Evolutionary conservation across 2,113 vertebrate species (phyloP), one percentile per base, ranked within the genome.

Genomic region (Antigone vipio): DNA sequence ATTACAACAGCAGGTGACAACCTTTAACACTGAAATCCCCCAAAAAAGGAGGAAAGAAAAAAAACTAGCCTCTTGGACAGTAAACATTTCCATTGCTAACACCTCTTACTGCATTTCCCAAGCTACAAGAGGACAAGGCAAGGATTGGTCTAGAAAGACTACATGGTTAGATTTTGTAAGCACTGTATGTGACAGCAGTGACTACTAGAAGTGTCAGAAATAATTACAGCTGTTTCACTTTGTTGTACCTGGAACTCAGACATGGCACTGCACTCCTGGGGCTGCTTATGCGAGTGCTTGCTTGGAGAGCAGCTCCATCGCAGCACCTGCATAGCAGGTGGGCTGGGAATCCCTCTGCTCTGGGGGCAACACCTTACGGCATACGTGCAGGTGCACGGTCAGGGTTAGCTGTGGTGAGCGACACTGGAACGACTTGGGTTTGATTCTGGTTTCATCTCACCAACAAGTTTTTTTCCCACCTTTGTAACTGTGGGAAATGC

Each of bases 221-320:
- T 59, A 79, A 78, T 89, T 82, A 75, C 1, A 81, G 11, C 34
- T 72, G 22, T 14, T 89, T 82, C 50, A 27, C 30, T 47, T 79
- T 56, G 23, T 34, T 83, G 29, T 79, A 44, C 20, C 14, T 32
- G 49, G 29, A 35, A n/a, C 26, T 64, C 21, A 47, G 27, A 44
- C 30, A 5, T 2, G 23, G 9, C 47, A 13, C 26, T 19, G 64
- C 32, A 17, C 32, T 92, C 58, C 35, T 22, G 83, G 35, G 72
- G 14, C 49, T 50, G 20, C 32, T 63, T 30, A 0, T 22, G 12
- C 0, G 4, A 72, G 35, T 22, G 4, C 18, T 47, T 44, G 17
- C 58, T 38, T 42, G 3, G 26, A 64, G 20, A 74, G 50, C 50
- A 71, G 42, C 53, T 77, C 42, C 2, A 1, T 5, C 0, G 0